These are phyloP conservation scores for Drosophila affinis DNA, from an alignment of 2,888 invertebrate species.

Conservation along the genomic window DNA sequence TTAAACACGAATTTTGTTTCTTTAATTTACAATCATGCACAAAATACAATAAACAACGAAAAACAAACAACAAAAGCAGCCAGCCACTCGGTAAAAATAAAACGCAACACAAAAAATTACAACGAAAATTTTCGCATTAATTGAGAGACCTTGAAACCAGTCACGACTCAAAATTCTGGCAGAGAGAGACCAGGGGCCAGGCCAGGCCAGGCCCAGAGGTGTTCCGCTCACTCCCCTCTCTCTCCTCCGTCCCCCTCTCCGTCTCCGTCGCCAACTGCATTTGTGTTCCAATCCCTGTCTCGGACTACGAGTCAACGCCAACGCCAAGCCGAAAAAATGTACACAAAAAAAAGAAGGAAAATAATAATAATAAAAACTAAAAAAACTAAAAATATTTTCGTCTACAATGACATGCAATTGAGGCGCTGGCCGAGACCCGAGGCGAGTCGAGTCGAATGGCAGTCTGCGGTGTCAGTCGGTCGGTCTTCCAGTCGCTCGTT, in stretches of 20 bases:
- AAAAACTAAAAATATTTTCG: slow-evolving; percentile 54
- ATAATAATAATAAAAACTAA: slow-evolving; percentile 42
- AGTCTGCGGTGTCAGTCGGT: slow-evolving; percentile 25
- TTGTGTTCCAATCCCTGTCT: slow-evolving; percentile 16
- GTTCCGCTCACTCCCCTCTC: slow-evolving; percentile 6
- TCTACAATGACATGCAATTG: slow-evolving; percentile 78
- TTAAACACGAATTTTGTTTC: slow-evolving; percentile 72
- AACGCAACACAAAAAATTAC: slow-evolving; percentile 55
- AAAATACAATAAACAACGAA: slow-evolving; percentile 41
- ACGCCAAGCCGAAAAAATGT: slow-evolving; percentile 57
- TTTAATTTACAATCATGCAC: slow-evolving; percentile 70
- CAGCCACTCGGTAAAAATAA: background rate
- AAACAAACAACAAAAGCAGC: slow-evolving; percentile 18
- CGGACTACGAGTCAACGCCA: slow-evolving; percentile 48
- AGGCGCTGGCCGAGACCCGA: slow-evolving; percentile 60
- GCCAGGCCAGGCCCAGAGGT: slow-evolving; percentile 32
- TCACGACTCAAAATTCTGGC: slow-evolving; percentile 75
- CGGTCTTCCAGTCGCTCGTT: background rate
- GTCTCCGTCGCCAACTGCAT: background rate
- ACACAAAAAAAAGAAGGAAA: slow-evolving; percentile 22
- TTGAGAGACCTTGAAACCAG: slow-evolving; percentile 77
- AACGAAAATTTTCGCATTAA: slow-evolving; percentile 76
- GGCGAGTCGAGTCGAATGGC: slow-evolving; percentile 61
- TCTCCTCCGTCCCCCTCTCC: background rate
- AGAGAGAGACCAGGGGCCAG: slow-evolving; percentile 63